phyloP scores from a whole-genome alignment of 1,140 invertebrate genomes.

The Batillaria attramentaria region DNA sequence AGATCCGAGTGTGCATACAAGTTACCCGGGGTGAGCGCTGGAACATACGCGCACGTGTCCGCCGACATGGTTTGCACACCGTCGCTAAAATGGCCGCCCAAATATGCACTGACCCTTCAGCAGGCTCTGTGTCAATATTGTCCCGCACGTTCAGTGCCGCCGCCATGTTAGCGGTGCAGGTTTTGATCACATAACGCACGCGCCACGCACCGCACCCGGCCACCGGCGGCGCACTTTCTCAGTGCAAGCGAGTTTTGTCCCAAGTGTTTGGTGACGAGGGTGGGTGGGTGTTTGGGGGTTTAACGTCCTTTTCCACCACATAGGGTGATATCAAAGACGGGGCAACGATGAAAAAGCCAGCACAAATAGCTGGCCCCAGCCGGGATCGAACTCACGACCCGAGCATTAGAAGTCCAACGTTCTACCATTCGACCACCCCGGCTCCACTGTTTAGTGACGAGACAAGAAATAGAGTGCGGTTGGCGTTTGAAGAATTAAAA shows the following conservation, averaged over 20 bases:
- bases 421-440: no score
- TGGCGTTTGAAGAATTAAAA: no score
- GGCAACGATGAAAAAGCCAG: no score
- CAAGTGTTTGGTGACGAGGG: neutral
- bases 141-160: neutral
- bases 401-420: no score
- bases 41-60: conserved; percentile 12
- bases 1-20: no score
- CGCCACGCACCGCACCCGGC: neutral
- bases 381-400: no score
- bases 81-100: conserved; percentile 20
- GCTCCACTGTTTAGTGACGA: neutral
- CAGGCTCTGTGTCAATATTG: conserved; percentile 18
- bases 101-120: neutral
- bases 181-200: conserved; percentile 13
- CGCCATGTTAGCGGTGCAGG: neutral
- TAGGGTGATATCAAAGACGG: no score
- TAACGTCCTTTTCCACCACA: no score
- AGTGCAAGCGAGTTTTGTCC: neutral
- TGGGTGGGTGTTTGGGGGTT: no score
- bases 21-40: neutral
- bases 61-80: conserved; percentile 4
- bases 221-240: no score
- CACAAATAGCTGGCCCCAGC: no score
- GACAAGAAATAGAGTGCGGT: no score